Evolutionary conservation across 1,140 invertebrate species (phyloP), one percentile per base, ranked within the genome.

Genomic region (Teleogryllus occipitalis): DNA sequence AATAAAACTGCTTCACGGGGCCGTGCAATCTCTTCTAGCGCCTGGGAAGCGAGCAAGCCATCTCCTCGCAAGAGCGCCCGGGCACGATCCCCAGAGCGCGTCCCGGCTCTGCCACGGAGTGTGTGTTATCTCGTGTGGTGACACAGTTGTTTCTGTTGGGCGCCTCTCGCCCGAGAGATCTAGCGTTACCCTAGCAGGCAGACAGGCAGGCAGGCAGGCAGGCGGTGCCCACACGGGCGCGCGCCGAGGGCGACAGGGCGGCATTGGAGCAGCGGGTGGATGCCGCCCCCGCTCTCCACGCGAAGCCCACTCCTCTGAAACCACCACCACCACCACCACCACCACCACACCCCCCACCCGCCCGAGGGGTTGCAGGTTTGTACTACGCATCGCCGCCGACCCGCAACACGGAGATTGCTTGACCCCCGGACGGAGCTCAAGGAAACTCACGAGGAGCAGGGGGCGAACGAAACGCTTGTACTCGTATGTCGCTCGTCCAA

Each of bases 141-240:
- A 65, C 54, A 14, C 54, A 2, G 54, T 65, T 65, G 54, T 65
- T 65, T 65, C 54, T 65, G 54, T 65, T 65, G 54, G 54, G 54
- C 54, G 54, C 54, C 54, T 65, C 54, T 65, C 54, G 54, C 54
- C 54, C 54, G 54, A 2, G 18, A 65, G 54, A 65, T 65, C 54
- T 65, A 65, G 54, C 54, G 54, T 65, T 65, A 65, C 54, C 54
- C 54, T 65, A 65, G 54, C 54, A 65, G 54, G 49, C 49, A 54
- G 49, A 15, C 49, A 54, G 49, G 49, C 8, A 54, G 15, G 49
- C 49, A 54, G 15, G 54, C 54, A 65, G 18, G 54, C 18, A 18
- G 18, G 27, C 27, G 27, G 27, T 39, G 27, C 27, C 27, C 27
- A 39, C 27, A 39, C 27, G 27, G 27, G 27, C 27, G 27, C 27